Base-by-base conservation (phyloP, 2,113 vertebrate species). In the Chelonoidis abingdonii region DNA sequence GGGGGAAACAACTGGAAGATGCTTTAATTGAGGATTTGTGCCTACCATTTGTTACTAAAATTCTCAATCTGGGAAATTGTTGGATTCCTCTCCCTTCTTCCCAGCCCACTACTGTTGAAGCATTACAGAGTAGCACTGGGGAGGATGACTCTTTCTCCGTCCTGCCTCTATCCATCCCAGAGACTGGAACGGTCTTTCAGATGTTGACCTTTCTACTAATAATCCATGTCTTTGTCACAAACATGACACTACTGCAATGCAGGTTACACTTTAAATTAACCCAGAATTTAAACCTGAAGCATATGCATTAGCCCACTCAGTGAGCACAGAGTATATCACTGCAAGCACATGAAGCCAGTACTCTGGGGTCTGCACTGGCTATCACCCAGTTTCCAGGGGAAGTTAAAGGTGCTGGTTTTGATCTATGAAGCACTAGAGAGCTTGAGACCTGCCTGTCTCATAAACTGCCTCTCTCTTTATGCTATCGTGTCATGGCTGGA, bases 31-130 rank as follows among this genome's bases (percentile, higher is more conserved):
- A 2, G 25, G 38, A 44, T 4, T 24, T 79, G 44, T 13, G 19
- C 17, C 21, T 81, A 29, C 16, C 27, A 17, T 22, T 87, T n/a
- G 13, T 62, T 24, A 85, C 1, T 44, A 72, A 31, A 62, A 94
- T 16, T 57, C 1, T 0, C 13, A 25, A 31, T 56, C 1, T 0
- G 5, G 4, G 12, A 13, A 50, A 80, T 17, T 57, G 14, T 27
- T 22, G n/a, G 80, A 89, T 41, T 53, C 44, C 21, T 24, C 56
- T 57, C 65, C 83, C 53, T 9, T 56, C 88, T 11, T 75, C 10
- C 5, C 0, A 88, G 69, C 5, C 7, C 27, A 17, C 27, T 44
- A 4, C n/a, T 0, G 0, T 1, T 41, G 79, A 35, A 76, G 29
- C 6, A 22, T 0, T 1, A 22, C 22, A 88, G 4, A 50, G 16